Percentiles rank a stretch among this genome's conserved stretches.
These are phyloP conservation scores for Eira barbara DNA, from an alignment of 2,113 vertebrate genomes.

Conservation along the genomic window DNA sequence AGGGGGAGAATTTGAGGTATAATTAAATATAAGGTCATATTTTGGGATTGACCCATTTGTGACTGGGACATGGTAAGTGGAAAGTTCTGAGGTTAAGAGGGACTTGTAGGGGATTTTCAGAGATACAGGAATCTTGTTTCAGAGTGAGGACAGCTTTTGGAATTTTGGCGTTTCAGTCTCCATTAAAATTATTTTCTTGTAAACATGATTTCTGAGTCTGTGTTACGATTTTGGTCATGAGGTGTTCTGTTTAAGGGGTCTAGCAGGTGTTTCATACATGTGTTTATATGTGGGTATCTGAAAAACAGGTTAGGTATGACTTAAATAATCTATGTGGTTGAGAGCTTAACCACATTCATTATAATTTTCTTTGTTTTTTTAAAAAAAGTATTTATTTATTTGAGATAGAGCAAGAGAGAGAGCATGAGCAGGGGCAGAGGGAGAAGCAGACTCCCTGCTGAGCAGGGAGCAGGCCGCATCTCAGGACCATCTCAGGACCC, in stretches of 20 bases:
- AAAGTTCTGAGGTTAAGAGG: conserved; percentile 17
- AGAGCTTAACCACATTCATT: not conserved
- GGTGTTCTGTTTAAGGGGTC: not conserved
- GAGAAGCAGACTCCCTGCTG: too few relatives aligned
- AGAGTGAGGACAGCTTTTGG: not conserved
- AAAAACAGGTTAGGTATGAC: not conserved
- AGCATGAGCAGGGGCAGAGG: too few relatives aligned
- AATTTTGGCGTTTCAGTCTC: not conserved
- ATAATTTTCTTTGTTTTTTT: not conserved
- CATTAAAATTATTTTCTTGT: not conserved
- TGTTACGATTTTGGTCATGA: not conserved
- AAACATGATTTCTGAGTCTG: conserved; percentile 8
- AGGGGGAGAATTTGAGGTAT: not conserved
- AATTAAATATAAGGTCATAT: not conserved
- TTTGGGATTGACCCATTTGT: conserved; percentile 10
- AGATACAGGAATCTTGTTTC: not conserved
- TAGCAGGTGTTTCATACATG: not conserved
- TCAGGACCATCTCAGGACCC: too few relatives aligned
- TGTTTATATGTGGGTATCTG: not conserved
- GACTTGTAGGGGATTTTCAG: not conserved
- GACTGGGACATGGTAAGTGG: not conserved
- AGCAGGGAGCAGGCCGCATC: too few relatives aligned
- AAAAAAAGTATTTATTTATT: too few relatives aligned
- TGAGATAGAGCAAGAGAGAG: too few relatives aligned
- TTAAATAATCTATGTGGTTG: conserved; percentile 10